These are phyloP conservation scores for Oncorhynchus masou DNA, from an alignment of 2,113 vertebrate species.

Conservation along the genomic window DNA sequence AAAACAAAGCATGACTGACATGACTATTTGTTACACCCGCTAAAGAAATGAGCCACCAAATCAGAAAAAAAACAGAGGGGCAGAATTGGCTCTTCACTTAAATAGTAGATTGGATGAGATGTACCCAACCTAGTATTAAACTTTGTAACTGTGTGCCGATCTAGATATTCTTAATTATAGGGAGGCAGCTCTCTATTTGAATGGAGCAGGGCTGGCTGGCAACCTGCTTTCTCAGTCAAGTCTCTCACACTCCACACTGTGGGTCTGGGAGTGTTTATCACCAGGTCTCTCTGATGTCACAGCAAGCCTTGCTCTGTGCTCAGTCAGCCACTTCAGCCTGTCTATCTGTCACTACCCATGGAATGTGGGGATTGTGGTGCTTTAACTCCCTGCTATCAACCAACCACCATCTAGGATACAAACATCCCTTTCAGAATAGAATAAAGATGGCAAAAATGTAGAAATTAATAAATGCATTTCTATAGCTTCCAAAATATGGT, in stretches of 20 bases:
- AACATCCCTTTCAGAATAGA: too few relatives aligned
- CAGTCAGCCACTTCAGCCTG: neutral
- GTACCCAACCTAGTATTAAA: neutral
- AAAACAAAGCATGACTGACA: neutral
- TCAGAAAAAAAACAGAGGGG: neutral
- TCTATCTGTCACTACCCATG: too few relatives aligned
- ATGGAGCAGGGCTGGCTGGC: neutral
- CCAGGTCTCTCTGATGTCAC: neutral
- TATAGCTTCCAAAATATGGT: too few relatives aligned
- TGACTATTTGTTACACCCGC: neutral
- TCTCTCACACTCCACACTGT: neutral
- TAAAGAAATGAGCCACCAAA: neutral
- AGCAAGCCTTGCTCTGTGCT: neutral
- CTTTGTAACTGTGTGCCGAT: neutral
- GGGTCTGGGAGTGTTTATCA: neutral
- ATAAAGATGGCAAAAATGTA: too few relatives aligned
- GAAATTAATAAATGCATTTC: too few relatives aligned
- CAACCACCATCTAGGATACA: too few relatives aligned
- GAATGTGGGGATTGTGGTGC: too few relatives aligned
- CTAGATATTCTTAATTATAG: neutral
- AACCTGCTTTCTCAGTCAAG: neutral
- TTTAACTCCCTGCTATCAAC: too few relatives aligned
- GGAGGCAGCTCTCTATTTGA: neutral
- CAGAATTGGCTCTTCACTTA: neutral
- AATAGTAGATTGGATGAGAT: neutral